These are phyloP conservation scores for Alaudala cheleensis DNA, from an alignment of 2,113 vertebrate genomes.

Conservation along the genomic window DNA sequence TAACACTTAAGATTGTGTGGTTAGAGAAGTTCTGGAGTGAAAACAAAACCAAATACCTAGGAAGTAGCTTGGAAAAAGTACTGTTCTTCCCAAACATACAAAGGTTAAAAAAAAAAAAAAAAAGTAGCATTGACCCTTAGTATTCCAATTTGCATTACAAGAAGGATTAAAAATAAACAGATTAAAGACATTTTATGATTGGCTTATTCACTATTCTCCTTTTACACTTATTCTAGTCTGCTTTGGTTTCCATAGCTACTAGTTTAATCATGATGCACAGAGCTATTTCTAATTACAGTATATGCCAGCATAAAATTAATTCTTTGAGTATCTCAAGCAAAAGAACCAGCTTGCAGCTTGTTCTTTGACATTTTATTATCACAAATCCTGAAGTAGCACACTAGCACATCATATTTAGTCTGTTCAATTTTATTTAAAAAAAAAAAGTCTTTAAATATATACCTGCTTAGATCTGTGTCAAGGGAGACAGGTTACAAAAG, in stretches of 20 bases:
- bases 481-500: not conserved
- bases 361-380: slow-evolving; percentile 69
- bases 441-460: slow-evolving; percentile 19
- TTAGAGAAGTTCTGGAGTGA: slow-evolving; percentile 5
- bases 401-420: slow-evolving; percentile 50
- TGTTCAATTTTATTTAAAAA: slow-evolving; percentile 61
- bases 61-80: not conserved
- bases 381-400: slow-evolving; percentile 53
- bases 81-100: not conserved
- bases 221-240: slow-evolving; percentile 66
- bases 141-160: not conserved
- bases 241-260: slow-evolving; percentile 80
- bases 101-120: slow-evolving; percentile 3
- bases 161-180: slow-evolving; percentile 62
- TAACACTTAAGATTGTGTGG: not conserved
- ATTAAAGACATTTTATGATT: slow-evolving; percentile 58
- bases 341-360: slow-evolving; percentile 67
- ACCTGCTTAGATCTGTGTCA: slow-evolving; percentile 21
- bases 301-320: slow-evolving; percentile 81
- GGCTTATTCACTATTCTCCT: slow-evolving; percentile 60
- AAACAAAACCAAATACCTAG: not conserved
- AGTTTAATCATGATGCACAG: slow-evolving; percentile 77
- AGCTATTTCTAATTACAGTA: slow-evolving; percentile 82
- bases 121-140: not conserved
- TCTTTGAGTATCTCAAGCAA: slow-evolving; percentile 72